Conservation (phyloP, 2,888 invertebrate genomes). For the Zele albiditarsus region DNA sequence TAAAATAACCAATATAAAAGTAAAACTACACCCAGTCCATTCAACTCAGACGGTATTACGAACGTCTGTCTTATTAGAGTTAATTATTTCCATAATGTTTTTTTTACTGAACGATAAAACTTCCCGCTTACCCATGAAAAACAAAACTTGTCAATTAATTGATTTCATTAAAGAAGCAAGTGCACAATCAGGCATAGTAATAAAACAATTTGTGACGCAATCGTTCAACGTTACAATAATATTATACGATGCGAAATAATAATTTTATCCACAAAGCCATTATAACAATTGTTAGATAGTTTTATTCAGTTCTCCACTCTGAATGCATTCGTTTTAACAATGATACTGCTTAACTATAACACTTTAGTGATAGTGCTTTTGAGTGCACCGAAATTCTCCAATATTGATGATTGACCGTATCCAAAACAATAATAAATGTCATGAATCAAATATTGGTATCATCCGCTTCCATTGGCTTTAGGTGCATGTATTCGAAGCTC, state of each 20-base stretch:
- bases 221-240: conserved; percentile 9
- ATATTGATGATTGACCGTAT: neutral
- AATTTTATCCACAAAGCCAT: neutral
- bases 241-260: neutral
- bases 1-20: too few relatives aligned
- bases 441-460: conserved; percentile 5
- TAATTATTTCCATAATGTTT: too few relatives aligned
- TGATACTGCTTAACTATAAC: neutral
- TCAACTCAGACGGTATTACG: too few relatives aligned
- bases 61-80: too few relatives aligned
- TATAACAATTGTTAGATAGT: neutral
- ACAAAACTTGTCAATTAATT: neutral
- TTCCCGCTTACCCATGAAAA: neutral
- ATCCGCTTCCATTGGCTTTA: neutral
- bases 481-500: conserved; percentile 1
- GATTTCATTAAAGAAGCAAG: neutral
- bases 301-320: neutral
- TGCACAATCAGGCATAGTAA: conserved; percentile 1
- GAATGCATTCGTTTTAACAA: neutral
- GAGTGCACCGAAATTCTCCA: neutral
- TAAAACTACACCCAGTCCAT: too few relatives aligned
- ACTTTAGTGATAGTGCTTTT: neutral
- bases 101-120: too few relatives aligned
- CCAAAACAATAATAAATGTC: neutral
- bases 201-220: neutral